Conservation (phyloP, 2,797 vertebrate genomes). For the Ibycter americanus region DNA sequence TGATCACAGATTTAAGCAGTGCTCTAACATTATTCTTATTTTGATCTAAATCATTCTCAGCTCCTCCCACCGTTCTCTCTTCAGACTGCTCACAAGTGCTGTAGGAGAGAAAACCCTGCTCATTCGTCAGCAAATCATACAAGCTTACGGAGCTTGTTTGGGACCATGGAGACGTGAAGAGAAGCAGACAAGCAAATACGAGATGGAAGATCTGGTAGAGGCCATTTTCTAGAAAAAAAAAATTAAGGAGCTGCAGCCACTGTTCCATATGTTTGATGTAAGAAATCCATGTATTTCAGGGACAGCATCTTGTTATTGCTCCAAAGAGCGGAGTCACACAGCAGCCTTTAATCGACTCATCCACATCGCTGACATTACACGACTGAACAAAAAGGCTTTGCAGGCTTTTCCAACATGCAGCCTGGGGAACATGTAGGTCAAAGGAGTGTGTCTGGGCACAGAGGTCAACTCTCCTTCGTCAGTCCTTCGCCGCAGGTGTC, state of each 20-base stretch:
- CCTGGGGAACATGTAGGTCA: background rate
- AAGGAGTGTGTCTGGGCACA: background rate
- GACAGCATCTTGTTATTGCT: background rate
- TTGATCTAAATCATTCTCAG: background rate
- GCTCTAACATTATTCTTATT: background rate
- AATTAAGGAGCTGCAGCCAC: background rate
- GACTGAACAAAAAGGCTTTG: background rate
- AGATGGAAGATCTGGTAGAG: background rate
- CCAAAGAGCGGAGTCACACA: background rate
- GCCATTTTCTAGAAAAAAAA: background rate
- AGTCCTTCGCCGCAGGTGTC: rapidly evolving
- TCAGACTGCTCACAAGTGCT: background rate
- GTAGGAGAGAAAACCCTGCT: background rate
- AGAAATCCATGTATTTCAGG: background rate
- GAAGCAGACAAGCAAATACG: background rate
- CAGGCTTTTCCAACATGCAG: background rate
- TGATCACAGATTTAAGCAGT: constrained; percentile 5
- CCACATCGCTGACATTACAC: background rate
- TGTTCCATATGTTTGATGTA: background rate
- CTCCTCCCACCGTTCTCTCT: background rate
- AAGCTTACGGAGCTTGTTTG: background rate
- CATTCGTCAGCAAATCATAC: background rate
- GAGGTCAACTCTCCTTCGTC: background rate
- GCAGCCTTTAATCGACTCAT: constrained; percentile 29
- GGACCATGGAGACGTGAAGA: background rate